Base-by-base conservation (phyloP, 2,888 invertebrate genomes). In the Frankliniella fusca region DNA sequence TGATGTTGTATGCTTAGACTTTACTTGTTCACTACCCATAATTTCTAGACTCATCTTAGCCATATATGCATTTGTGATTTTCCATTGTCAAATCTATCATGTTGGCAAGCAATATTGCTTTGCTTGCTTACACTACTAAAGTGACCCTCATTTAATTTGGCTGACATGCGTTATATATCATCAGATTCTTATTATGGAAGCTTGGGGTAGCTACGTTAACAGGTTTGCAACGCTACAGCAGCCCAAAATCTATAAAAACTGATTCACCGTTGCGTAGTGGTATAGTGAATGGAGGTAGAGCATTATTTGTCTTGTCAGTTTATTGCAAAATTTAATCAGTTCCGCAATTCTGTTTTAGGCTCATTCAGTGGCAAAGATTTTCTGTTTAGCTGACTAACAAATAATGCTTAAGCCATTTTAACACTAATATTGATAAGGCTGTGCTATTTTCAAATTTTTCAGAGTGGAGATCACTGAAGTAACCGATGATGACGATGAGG, bases 401-500 rank as follows among this genome's bases (percentile, higher is more conserved):
- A 76, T 76, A 12, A 61, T 20, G 15, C n/a, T 18, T 11, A 18
- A 61, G 61, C 18, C 5, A 18, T 61, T 8, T 61, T 11, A 12
- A 38, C 38, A 38, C 3, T 61, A n/a, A 15, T 23, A 11, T 76
- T 76, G 12, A 76, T 27, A 15, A 12, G 54, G 7, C 10, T 12
- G 15, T 12, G 12, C 12, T 15, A 3, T 11, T 76, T 76, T 27
- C 27, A 11, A 11, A 27, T 76, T 76, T 12, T 76, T 76, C 70
- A 76, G 70, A 23, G 70, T 76, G 23, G 70, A 76, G 70, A 76
- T 76, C 12, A 76, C 70, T 8, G 70, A 76, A 27, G 70, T 76
- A 76, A 76, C 70, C 10, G 70, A 76, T 12, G 70, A 76, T 9
- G 70, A 76, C 27, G 70, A 76, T 27, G 70, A 76, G 12, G 70